These are phyloP conservation scores for Epinephelus awoara DNA, from an alignment of 2,797 vertebrate species.

Conservation along the genomic window DNA sequence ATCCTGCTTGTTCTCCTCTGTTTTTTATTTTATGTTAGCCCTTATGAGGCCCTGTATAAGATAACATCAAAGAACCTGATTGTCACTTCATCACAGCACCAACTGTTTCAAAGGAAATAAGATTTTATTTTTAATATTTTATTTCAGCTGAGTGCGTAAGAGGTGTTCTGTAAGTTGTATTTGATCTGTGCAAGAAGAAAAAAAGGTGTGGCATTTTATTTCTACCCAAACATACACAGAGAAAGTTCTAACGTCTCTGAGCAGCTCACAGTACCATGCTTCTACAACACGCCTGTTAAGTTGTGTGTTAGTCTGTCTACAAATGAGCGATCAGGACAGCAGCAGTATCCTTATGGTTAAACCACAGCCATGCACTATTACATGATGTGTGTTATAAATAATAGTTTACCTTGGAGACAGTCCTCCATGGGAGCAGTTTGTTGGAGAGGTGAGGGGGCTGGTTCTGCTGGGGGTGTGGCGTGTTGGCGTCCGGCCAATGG, in stretches of 20 bases:
- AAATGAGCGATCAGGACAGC: slow-evolving; percentile 4
- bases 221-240: neutral
- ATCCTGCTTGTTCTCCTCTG: too few relatives aligned
- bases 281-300: neutral
- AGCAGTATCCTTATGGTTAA: neutral
- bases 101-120: neutral
- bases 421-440: slow-evolving; percentile 97
- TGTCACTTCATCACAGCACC: slow-evolving; percentile 11
- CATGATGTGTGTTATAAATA: neutral
- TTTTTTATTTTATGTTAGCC: too few relatives aligned
- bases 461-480: slow-evolving; percentile 94
- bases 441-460: slow-evolving; percentile 96
- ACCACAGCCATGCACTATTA: slow-evolving; percentile 27
- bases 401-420: slow-evolving; percentile 94
- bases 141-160: neutral
- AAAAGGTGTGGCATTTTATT: neutral
- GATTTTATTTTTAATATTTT: neutral
- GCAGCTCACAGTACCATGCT: slow-evolving; percentile 20
- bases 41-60: too few relatives aligned
- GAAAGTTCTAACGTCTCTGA: slow-evolving; percentile 20
- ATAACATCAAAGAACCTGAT: slow-evolving; percentile 1
- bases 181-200: neutral
- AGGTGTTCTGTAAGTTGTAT: neutral
- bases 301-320: slow-evolving; percentile 3
- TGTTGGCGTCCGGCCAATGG: slow-evolving; percentile 91